These are phyloP conservation scores for Philopotamus ludificatus DNA, from an alignment of 1,140 invertebrate genomes.

Conservation along the genomic window DNA sequence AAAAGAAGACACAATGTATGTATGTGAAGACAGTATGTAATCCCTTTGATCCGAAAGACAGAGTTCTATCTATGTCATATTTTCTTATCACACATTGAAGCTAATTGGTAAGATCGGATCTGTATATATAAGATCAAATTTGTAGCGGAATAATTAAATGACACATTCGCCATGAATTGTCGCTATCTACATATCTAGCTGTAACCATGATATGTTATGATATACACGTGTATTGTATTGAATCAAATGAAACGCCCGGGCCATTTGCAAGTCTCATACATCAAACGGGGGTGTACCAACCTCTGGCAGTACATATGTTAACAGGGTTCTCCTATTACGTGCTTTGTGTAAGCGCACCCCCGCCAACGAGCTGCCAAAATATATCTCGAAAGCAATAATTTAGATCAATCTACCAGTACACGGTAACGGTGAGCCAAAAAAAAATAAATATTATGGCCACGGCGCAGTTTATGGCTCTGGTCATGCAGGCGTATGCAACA, in stretches of 20 bases:
- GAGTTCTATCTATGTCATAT: too few species aligned
- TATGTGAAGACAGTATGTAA: too few species aligned
- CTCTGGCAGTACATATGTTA: not conserved
- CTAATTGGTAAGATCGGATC: too few species aligned
- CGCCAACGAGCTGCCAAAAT: not conserved
- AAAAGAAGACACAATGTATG: too few species aligned
- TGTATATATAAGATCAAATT: too few species aligned
- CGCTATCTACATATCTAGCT: not conserved
- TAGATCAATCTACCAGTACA: not conserved
- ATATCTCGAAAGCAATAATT: not conserved
- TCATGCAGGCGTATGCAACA: not conserved
- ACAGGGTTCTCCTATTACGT: not conserved
- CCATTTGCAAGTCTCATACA: not conserved
- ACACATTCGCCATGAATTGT: not conserved
- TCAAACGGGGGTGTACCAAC: not conserved
- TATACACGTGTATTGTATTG: not conserved
- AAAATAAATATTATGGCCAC: not conserved
- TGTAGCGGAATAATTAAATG: too few species aligned
- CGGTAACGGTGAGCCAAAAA: not conserved
- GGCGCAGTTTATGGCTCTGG: not conserved
- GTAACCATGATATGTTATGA: not conserved
- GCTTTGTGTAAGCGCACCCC: not conserved
- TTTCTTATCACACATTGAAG: too few species aligned
- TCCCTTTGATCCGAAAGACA: too few species aligned
- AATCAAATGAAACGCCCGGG: not conserved